These are phyloP conservation scores for Megaceryle maxima DNA, from an alignment of 2,113 vertebrate species.

Conservation along the genomic window DNA sequence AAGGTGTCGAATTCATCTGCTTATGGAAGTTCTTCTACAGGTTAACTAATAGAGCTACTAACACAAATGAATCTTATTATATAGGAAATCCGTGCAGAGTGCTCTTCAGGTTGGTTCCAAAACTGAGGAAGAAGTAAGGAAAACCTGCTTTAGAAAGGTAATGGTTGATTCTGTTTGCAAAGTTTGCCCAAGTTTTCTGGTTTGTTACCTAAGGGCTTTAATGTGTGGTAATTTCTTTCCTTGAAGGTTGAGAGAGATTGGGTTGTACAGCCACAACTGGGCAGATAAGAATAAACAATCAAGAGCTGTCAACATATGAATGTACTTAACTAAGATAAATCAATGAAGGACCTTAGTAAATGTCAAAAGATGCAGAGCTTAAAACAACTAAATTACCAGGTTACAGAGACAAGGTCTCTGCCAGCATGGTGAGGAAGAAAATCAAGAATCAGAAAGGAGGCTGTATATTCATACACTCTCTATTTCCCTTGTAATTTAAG, in stretches of 20 bases:
- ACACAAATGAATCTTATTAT: neutral
- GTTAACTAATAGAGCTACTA: neutral
- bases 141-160: neutral
- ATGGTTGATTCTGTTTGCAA: neutral
- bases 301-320: conserved; percentile 28
- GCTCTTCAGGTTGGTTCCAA: neutral
- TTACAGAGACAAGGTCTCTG: conserved; percentile 3
- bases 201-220: neutral
- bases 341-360: conserved; percentile 36
- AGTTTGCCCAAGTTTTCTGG: neutral
- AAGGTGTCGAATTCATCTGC: neutral
- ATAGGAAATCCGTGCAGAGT: neutral
- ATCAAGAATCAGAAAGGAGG: neutral
- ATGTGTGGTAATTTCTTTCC: neutral
- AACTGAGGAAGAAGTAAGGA: neutral
- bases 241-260: neutral
- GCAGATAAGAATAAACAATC: conserved; percentile 25
- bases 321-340: conserved; percentile 52
- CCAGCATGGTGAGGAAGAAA: neutral
- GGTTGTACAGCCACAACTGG: neutral
- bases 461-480: neutral
- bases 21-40: neutral
- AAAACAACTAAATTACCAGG: conserved; percentile 29
- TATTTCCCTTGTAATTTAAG: neutral
- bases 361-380: conserved; percentile 28